Percentiles rank a stretch among this genome's conserved stretches.
phyloP scores from a whole-genome alignment of 2,888 invertebrate species.

The Euplexia lucipara region DNA sequence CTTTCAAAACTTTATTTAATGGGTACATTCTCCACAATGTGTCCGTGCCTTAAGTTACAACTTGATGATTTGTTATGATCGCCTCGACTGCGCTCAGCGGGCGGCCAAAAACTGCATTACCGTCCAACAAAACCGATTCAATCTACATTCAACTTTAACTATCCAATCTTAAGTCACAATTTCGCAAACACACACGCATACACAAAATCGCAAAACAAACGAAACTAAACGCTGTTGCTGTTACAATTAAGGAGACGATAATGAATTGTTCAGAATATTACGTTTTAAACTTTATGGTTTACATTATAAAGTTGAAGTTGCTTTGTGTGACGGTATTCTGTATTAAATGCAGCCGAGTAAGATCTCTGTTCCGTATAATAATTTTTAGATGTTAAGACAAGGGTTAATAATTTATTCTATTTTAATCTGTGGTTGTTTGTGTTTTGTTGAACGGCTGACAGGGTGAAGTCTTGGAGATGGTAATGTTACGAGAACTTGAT shows the following conservation, averaged over 20 bases:
- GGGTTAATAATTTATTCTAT: slow-evolving; percentile 86
- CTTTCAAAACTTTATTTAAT: slow-evolving; percentile 45
- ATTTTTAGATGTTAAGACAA: slow-evolving; percentile 85
- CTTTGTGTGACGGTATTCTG: slow-evolving; percentile 60
- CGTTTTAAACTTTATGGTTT: slow-evolving; percentile 61
- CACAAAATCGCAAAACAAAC: slow-evolving; percentile 86
- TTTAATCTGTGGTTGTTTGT: slow-evolving; percentile 72
- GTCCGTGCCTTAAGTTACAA: slow-evolving; percentile 71
- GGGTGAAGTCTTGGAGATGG: slow-evolving; percentile 34
- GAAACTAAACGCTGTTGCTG: slow-evolving; percentile 84
- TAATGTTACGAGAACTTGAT: slow-evolving; percentile 43
- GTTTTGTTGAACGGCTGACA: slow-evolving; percentile 58
- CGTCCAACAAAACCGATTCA: slow-evolving; percentile 62
- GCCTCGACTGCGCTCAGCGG: slow-evolving; percentile 83
- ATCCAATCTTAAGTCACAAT: slow-evolving; percentile 63
- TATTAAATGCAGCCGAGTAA: slow-evolving; percentile 81
- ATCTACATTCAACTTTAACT: slow-evolving; percentile 74
- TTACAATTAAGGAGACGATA: slow-evolving; percentile 86
- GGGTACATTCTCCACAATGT: slow-evolving; percentile 58
- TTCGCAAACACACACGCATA: slow-evolving; percentile 30
- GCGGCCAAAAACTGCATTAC: slow-evolving; percentile 85
- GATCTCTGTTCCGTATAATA: slow-evolving; percentile 83
- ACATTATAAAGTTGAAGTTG: slow-evolving; percentile 64
- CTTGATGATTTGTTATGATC: slow-evolving; percentile 89
- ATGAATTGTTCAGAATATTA: slow-evolving; percentile 69